Percentiles rank a stretch among this genome's conserved stretches.
Conservation (phyloP, 2,888 invertebrate genomes). For the Papilio gigon region DNA sequence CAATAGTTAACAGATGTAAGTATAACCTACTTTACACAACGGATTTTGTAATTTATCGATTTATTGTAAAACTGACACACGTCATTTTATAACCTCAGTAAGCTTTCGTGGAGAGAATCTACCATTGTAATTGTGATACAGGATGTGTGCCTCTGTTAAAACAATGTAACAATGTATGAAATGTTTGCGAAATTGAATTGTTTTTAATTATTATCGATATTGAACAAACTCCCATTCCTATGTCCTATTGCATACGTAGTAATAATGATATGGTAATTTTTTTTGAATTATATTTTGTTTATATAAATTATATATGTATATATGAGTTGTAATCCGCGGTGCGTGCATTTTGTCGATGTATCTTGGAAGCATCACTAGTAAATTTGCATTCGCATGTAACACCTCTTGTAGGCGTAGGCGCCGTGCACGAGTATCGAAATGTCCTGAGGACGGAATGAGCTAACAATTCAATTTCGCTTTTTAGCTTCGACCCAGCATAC, state of each 20-base stretch:
- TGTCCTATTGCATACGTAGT: slow-evolving; percentile 25
- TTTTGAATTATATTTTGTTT: slow-evolving; percentile 34
- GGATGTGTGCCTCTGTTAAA: neutral
- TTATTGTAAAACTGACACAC: slow-evolving; percentile 8
- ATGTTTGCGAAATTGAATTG: slow-evolving; percentile 60
- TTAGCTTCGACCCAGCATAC: slow-evolving; percentile 71
- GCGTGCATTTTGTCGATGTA: slow-evolving; percentile 42
- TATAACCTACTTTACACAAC: slow-evolving; percentile 35
- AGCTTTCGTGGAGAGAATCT: slow-evolving; percentile 21
- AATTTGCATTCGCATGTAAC: slow-evolving; percentile 64
- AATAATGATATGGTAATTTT: slow-evolving; percentile 27
- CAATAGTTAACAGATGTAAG: slow-evolving; percentile 56
- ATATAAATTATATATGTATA: slow-evolving; percentile 11
- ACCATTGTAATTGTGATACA: slow-evolving; percentile 14
- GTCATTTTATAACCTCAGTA: slow-evolving; percentile 14
- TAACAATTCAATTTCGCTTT: slow-evolving; percentile 82
- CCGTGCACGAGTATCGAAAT: slow-evolving; percentile 71
- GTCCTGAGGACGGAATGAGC: slow-evolving; percentile 75
- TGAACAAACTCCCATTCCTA: slow-evolving; percentile 30
- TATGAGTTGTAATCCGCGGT: slow-evolving; percentile 44
- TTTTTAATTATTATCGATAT: slow-evolving; percentile 46
- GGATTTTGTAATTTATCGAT: slow-evolving; percentile 32
- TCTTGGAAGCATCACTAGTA: slow-evolving; percentile 68
- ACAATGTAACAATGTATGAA: slow-evolving; percentile 1
- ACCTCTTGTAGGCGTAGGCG: slow-evolving; percentile 48